Base-by-base conservation (phyloP, 2,797 vertebrate genomes). In the Gymnothorax javanicus region DNA sequence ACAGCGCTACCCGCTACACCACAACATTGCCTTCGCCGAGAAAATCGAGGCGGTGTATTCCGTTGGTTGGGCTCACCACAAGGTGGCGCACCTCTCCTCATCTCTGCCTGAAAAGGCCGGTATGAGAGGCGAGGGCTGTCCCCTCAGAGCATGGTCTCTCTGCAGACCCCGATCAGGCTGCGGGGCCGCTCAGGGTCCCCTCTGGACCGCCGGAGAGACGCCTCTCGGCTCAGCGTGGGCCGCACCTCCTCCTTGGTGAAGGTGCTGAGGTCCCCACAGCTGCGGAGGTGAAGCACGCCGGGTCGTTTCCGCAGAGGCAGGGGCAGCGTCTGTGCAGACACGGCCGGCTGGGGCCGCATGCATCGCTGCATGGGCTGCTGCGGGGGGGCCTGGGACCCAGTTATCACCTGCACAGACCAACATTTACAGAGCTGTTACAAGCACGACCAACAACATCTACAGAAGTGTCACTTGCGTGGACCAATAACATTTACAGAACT, bases 211-310 rank as follows among this genome's bases (percentile, higher is more conserved):
- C 15, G 77, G 2, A n/a, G 60, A 7, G 82, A 27, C 20, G 54
- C 64, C 25, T 82, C 84, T 73, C 85, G 56, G 2, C 67, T 90
- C 56, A 91, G 89, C 0, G 9, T 58, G 0, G 73, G 43, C 0
- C 90, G 89, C 0, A 92, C 85, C 62, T 94, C 92, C 0, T 81
- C 86, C 0, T 87, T 90, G 57, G 94, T 94, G 59, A 96, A 97
- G 86, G 95, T 96, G 92, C 96, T 97, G 83, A 97, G 91, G 88
- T 97, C 96, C 0, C 97, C 97, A 11, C 96, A 97, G 90, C 95
- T 97, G 77, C 90, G 90, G 87, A 97, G 94, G 89, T 97, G 95
- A 75, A 98, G 91, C 88, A 97, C 60, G 43, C 92, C 93, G 0
- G 96, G 92, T 3, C 86, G 92, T 23, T 87, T 91, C 85, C 91